Conservation (phyloP, 2,797 vertebrate genomes). For the Xyrichtys novacula region DNA sequence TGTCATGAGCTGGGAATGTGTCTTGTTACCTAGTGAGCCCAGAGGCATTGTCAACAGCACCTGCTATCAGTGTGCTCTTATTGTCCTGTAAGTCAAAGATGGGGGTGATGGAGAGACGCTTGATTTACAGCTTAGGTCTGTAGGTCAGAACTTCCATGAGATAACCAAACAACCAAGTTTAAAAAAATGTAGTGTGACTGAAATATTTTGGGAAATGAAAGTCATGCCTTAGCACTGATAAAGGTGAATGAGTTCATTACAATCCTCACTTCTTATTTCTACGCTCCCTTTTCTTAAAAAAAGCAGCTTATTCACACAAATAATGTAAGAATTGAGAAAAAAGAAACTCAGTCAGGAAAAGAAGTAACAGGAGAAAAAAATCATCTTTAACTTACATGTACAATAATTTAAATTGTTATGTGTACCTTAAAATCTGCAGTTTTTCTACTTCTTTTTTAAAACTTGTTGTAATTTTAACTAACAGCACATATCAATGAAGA, state of each 20-base stretch:
- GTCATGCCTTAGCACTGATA: background rate
- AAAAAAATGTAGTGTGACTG: background rate
- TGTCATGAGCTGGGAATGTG: slow-evolving; percentile 46
- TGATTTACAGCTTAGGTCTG: slow-evolving; percentile 44
- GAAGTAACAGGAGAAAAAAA: background rate
- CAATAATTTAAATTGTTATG: background rate
- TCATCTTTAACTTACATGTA: background rate
- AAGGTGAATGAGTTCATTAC: background rate
- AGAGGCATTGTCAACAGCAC: slow-evolving; percentile 59
- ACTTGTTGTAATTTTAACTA: background rate
- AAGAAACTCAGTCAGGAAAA: background rate
- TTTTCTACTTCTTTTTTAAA: background rate
- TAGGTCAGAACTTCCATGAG: background rate
- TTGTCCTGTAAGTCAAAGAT: slow-evolving; percentile 51
- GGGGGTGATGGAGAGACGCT: slow-evolving; percentile 26
- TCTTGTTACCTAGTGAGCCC: slow-evolving; percentile 66
- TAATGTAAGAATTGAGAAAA: background rate
- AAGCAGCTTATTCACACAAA: background rate
- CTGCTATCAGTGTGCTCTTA: slow-evolving; percentile 51
- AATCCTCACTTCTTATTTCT: background rate
- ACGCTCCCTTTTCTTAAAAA: slow-evolving; percentile 1
- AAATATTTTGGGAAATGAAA: background rate
- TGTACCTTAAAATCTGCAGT: rapidly evolving
- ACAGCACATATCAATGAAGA: background rate
- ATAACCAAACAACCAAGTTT: background rate